Conservation (phyloP, 2,797 vertebrate genomes). For the Strix occidentalis region DNA sequence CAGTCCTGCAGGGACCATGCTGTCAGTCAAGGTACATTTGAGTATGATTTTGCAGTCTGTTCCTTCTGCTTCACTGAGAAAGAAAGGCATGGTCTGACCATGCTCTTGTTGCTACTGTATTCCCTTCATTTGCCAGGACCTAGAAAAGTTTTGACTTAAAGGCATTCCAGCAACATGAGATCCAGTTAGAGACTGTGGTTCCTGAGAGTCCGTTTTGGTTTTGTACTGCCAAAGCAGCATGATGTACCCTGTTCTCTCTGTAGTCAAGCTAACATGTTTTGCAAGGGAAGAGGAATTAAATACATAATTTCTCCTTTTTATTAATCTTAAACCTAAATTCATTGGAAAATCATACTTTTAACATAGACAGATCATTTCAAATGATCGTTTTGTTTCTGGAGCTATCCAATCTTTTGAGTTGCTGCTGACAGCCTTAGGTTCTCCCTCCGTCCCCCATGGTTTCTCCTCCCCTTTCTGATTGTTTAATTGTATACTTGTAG, state of each 20-base stretch:
- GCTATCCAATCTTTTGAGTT: not conserved
- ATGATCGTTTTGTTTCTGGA: not conserved
- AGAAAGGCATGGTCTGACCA: not conserved
- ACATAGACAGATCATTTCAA: not conserved
- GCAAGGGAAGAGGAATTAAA: not conserved
- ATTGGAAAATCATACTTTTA: not conserved
- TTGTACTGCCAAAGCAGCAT: not conserved
- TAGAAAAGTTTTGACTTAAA: not conserved
- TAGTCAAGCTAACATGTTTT: not conserved
- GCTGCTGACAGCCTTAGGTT: not conserved
- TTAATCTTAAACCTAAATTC: not conserved
- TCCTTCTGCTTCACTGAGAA: not conserved
- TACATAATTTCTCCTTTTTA: not conserved
- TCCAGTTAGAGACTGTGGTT: not conserved
- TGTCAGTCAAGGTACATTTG: not conserved
- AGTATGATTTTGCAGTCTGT: not conserved
- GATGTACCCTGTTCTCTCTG: not conserved
- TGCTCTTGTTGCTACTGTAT: rapidly evolving
- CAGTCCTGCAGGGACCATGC: rapidly evolving
- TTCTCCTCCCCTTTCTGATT: not conserved
- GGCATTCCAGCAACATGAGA: not conserved
- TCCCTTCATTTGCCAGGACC: not conserved
- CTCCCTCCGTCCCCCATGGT: not conserved
- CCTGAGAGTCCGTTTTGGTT: not conserved
- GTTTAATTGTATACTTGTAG: not conserved